A percentile compares a stretch with the other conserved stretches of the same genome.
Evolutionary conservation across 2,888 invertebrate species (phyloP).

Genomic region (Hartigia nigra): DNA sequence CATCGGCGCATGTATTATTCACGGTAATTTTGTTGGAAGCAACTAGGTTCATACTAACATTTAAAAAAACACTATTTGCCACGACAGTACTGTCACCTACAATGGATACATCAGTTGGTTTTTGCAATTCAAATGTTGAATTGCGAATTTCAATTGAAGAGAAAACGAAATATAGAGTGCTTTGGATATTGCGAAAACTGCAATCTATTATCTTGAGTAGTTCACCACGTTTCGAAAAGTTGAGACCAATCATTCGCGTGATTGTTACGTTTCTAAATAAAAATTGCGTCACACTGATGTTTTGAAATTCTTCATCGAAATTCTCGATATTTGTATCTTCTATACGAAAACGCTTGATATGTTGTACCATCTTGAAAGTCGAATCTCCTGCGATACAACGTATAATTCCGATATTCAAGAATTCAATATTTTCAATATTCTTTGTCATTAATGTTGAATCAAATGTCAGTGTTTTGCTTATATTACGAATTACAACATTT

Average conservation of each 20-base stretch:
- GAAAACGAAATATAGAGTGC: conserved; percentile 43
- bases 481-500: conserved; percentile 45
- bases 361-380: conserved; percentile 33
- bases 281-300: conserved; percentile 34
- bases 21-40: conserved; percentile 34
- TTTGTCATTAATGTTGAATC: conserved; percentile 32
- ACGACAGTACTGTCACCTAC: conserved; percentile 38
- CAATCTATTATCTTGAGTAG: conserved; percentile 39
- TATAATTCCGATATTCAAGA: conserved; percentile 42
- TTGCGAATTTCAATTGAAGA: conserved; percentile 37
- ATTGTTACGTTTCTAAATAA: conserved; percentile 47
- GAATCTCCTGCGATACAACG: conserved; percentile 33
- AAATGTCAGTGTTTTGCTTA: conserved; percentile 39
- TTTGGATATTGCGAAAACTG: conserved; percentile 37
- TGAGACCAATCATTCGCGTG: conserved; percentile 34
- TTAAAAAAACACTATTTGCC: conserved; percentile 42
- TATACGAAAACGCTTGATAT: conserved; percentile 41
- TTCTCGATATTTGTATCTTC: conserved; percentile 40
- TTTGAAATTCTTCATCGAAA: conserved; percentile 46
- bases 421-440: conserved; percentile 31
- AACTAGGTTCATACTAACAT: conserved; percentile 47
- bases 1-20: conserved; percentile 47
- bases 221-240: conserved; percentile 39
- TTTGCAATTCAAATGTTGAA: conserved; percentile 44
- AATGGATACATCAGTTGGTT: conserved; percentile 42